Evolutionary conservation across 2,888 invertebrate species (phyloP).

Genomic region (Metallyticus violacea): DNA sequence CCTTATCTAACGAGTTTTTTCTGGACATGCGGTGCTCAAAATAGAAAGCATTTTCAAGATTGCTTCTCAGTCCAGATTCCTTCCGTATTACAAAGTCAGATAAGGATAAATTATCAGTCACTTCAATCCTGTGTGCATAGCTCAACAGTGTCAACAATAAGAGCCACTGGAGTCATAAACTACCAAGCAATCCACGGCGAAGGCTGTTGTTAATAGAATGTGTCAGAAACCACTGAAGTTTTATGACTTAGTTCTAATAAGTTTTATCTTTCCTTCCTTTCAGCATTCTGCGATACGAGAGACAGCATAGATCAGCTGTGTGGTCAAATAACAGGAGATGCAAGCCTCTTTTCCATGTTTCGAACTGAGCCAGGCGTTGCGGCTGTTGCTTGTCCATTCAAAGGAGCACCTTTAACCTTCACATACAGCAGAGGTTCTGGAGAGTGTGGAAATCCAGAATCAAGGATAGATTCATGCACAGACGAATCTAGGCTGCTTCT

Average conservation of each 20-base stretch:
- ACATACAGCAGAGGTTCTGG: slow-evolving; percentile 85
- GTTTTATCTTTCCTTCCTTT: slow-evolving; percentile 41
- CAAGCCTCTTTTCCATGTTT: slow-evolving; percentile 87
- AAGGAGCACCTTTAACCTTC: slow-evolving; percentile 82
- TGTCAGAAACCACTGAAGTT: background rate
- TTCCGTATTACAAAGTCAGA: no score
- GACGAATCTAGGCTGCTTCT: slow-evolving; percentile 86
- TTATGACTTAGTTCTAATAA: background rate
- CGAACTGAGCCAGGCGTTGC: slow-evolving; percentile 70
- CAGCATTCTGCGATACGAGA: slow-evolving; percentile 69
- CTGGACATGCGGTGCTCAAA: no score
- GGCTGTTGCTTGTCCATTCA: slow-evolving; percentile 84
- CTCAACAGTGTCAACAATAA: no score
- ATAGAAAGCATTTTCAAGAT: no score
- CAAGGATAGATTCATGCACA: slow-evolving; percentile 90
- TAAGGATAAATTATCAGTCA: no score
- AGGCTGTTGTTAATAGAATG: background rate
- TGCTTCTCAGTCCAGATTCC: no score
- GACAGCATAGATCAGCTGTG: slow-evolving; percentile 78
- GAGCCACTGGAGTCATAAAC: no score
- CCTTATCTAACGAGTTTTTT: no score
- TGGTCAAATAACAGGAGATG: slow-evolving; percentile 84
- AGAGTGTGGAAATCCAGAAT: slow-evolving; percentile 83
- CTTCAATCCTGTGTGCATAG: no score
- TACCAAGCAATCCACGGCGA: no score